Base-by-base conservation (phyloP, 1,140 invertebrate species). In the Alviniconcha marisindica region DNA sequence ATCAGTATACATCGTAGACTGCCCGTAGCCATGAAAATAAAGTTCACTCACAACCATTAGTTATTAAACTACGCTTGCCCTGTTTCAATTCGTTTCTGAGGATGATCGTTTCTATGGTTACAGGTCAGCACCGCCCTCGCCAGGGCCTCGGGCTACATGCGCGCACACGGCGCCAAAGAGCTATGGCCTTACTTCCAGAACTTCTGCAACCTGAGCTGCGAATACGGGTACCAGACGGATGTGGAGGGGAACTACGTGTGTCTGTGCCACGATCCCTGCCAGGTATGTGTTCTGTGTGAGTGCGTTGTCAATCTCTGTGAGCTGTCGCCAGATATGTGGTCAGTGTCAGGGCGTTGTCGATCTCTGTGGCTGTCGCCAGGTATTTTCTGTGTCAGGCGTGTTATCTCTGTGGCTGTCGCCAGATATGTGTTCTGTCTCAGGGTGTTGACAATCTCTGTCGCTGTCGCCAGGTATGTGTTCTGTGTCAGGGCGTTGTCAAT, bases 191-290 rank as follows among this genome's bases (percentile, higher is more conserved):
- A 82, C 60, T 69, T 81, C 54, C 40, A 51, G 56, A 69, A 60
- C 1, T 76, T 60, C 24, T 86, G 85, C 42, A 66, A 79, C 48
- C 73, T 83, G 38, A 80, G 63, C 10, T 89, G 88, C 84, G 54
- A 76, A 7, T 87, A 89, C 60, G 88, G 88, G 33, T 88, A 85
- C 38, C 74, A 87, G 24, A 84, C 88, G 15, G 88, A 89, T 74
- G 82, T 89, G 14, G 88, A 89, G 42, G 88, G 88, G 15, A 84
- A 82, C 36, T 66, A 63, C 3, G 83, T 88, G 33, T 89, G 88
- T 79, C 83, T 85, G 66, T 89, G 88, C 54, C 71, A 85, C 42
- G 83, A 89, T 40, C 88, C 88, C 0, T 89, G 88, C 66, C 36
- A 81, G 86, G 88, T 89, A 15, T 31, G 69, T 31, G 15, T 0